Base-by-base conservation (phyloP, 2,113 vertebrate species). In the Tonatia bakeri region DNA sequence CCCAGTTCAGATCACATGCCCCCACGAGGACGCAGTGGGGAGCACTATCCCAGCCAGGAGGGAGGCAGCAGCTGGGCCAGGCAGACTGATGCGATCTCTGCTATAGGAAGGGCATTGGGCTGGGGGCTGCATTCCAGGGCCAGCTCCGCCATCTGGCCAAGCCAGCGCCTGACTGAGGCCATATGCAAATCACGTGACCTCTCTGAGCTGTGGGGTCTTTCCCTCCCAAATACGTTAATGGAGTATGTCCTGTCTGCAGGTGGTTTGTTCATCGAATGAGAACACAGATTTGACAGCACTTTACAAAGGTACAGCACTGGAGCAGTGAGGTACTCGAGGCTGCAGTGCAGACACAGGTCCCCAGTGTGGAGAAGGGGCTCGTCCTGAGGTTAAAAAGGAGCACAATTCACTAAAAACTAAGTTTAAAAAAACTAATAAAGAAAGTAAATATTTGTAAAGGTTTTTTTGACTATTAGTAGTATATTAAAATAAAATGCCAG, bases 311-410 rank as follows among this genome's bases (percentile, higher is more conserved):
- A 14, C 10, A 50, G 6, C 31, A 17, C 84, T 20, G 40, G 90
- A 13, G 20, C 36, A 13, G 59, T 7, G 61, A 61, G 59, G 7
- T 3, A 8, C 6, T 2, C 0, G 11, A 69, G 31, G 3, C 28
- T 0, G 26, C 33, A 4, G 2, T 9, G 12, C 0, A 1, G 67
- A 36, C 8, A 3, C 17, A 2, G 13, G 8, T 65, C 61, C 31
- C 24, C 4, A 10, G 36, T 11, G 33, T 22, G 26, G 1, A 38
- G 24, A 24, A 5, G 26, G 38, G 22, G 2, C 7, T 6, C 3
- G 0, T 26, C 12, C 38, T 12, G 47, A 45, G 26, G 20, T 22
- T 36, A 36, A 50, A 65, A 16, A 14, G 50, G 20, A n/a, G 47
- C n/a, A 24, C 5, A 7, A 1, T 28, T 50, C 56, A 65, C 9